phyloP scores from a whole-genome alignment of 2,797 vertebrate genomes.

The Coranthus polyacanthus region DNA sequence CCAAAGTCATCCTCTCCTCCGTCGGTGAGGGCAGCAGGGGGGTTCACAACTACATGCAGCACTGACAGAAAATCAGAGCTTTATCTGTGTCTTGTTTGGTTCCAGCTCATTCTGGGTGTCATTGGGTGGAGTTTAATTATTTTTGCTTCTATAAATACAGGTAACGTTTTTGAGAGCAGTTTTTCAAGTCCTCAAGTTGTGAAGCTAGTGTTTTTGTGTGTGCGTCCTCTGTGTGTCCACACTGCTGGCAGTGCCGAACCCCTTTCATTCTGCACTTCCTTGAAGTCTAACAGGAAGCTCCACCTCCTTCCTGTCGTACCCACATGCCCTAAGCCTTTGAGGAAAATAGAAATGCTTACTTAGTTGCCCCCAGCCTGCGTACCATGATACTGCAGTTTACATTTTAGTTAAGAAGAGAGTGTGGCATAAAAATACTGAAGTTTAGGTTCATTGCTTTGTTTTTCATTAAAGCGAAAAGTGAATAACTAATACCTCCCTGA shows the following conservation, averaged over 20 bases:
- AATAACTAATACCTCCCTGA: conserved; percentile 9
- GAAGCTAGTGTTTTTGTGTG: not conserved
- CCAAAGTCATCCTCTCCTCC: conserved; percentile 47
- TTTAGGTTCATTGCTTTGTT: conserved; percentile 44
- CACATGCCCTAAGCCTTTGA: conserved; percentile 50
- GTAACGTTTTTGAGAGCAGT: conserved; percentile 1
- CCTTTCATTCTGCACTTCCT: conserved; percentile 68
- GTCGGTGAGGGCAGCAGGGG: not conserved
- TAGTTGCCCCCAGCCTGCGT: conserved; percentile 6
- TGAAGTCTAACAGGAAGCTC: conserved; percentile 72
- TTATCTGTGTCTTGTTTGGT: conserved; percentile 17
- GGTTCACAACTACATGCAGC: conserved; percentile 15
- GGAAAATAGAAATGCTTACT: conserved; percentile 35
- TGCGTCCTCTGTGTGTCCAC: conserved; percentile 49
- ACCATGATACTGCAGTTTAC: conserved; percentile 58
- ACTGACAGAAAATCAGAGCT: conserved; percentile 36
- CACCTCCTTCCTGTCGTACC: conserved; percentile 62
- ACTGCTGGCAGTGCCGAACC: conserved; percentile 59
- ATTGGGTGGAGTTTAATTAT: not conserved
- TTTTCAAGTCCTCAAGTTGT: not conserved
- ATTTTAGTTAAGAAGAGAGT: conserved; percentile 33
- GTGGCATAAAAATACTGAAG: not conserved
- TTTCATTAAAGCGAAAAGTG: conserved; percentile 32
- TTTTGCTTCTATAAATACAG: conserved; percentile 5
- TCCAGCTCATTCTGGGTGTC: not conserved